phyloP scores from a whole-genome alignment of 2,113 vertebrate species.

The Pangasianodon hypophthalmus region DNA sequence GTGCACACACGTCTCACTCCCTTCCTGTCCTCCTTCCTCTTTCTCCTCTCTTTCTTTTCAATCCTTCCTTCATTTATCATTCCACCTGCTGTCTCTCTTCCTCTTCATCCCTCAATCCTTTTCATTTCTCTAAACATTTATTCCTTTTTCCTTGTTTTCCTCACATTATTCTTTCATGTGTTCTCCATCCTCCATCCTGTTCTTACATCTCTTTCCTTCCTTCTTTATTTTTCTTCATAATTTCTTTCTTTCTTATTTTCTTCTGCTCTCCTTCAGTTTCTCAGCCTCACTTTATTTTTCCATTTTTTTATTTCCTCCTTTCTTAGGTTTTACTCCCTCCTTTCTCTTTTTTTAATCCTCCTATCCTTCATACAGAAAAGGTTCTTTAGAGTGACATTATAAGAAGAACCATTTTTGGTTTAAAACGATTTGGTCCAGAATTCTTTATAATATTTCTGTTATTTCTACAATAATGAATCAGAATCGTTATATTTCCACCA shows the following conservation, averaged over 20 bases:
- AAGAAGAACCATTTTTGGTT: neutral
- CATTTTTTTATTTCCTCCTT: neutral
- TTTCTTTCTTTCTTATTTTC: neutral
- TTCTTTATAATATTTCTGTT: neutral
- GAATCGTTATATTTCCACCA: neutral
- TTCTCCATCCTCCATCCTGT: neutral
- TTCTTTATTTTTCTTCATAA: too few relatives aligned
- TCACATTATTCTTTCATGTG: neutral
- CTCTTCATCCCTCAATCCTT: neutral
- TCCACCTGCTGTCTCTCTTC: neutral
- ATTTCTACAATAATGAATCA: neutral
- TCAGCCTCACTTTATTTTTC: neutral
- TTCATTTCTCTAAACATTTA: neutral
- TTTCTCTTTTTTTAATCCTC: neutral
- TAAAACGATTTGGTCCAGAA: neutral
- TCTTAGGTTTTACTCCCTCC: neutral
- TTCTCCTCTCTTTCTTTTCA: neutral
- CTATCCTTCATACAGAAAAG: neutral
- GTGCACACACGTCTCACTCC: neutral
- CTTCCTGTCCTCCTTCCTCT: slow-evolving; percentile 10
- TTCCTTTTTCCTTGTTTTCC: neutral
- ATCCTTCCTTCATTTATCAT: neutral
- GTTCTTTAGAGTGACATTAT: neutral
- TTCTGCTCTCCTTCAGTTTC: neutral
- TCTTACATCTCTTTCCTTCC: neutral